Base-by-base conservation (phyloP, 2,113 vertebrate species). In the Rhea pennata region DNA sequence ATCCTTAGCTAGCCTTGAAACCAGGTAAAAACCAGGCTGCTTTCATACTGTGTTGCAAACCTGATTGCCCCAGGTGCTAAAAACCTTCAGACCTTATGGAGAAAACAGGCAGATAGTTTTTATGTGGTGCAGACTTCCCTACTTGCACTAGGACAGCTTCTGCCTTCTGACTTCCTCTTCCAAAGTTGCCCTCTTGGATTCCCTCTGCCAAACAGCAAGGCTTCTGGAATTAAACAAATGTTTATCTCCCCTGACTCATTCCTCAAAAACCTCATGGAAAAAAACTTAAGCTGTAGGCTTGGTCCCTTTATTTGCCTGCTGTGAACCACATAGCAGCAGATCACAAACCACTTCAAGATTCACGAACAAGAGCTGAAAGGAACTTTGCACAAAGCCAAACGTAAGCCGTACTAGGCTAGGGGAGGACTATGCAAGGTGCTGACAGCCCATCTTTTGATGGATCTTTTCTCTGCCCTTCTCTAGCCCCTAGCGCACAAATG, bases 321-420 rank as follows among this genome's bases (percentile, higher is more conserved):
- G n/a, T 14, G 36, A 79, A 59, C 26, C 6, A 7, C 15, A 3
- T 7, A 11, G 16, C 22, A 75, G 46, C 22, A 75, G 46, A 56
- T 42, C 20, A 56, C n/a, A 75, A 54, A 21, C 46, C 39, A 2
- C 23, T 69, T 62, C 29, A 70, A 58, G 62, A 42, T 71, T 58
- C 65, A 39, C 4, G 5, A 83, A 39, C 17, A 50, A 65, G 42
- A 71, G 11, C 56, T 33, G 48, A 71, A 64, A 33, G 11, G 50
- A 22, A 26, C 0, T 0, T 36, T 26, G 77, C 27, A 27, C 31
- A 5, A 82, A 50, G 40, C 6, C 36, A 31, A 16, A 7, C 11
- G 1, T 11, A 42, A 13, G 12, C 42, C 13, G 19, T 62, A 13
- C 5, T 9, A 46, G 5, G 10, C 10, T 64, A 36, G 5, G 10